Evolutionary conservation across 2,888 invertebrate genomes (phyloP), one percentile per base, ranked within the genome.

Genomic region (Helicoverpa assulta): DNA sequence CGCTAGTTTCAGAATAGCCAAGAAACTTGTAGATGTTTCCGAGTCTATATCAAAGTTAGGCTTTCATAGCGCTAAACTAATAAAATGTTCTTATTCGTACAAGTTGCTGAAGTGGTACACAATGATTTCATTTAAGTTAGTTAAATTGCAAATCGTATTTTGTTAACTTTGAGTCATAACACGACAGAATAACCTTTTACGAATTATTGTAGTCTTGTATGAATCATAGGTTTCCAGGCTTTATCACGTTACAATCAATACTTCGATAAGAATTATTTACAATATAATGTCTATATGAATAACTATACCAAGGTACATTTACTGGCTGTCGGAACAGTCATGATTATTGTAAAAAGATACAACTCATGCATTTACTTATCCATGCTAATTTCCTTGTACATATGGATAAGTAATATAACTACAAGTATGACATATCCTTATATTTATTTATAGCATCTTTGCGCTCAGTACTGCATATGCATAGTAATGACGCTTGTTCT

Each of bases 381-480:
- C 58, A 62, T 51, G 18, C 29, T 58, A 57, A 52, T 62, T 66
- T 67, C 67, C 61, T 73, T 78, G 73, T 59, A 47, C 19, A 73
- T 59, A 50, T 43, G 57, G 54, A 61, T 43, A 61, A 59, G 21
- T 21, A 33, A 37, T 29, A 51, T 59, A 50, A 40, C 52, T 52
- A 52, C 33, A 37, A 59, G 62, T 62, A 67, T 63, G 56, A 75
- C 59, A 67, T 75, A 75, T 75, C 75, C 68, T 67, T 63, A 67
- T 51, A 29, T 43, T 63, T 79, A 80, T 76, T 67, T 63, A 75
- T 75, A 63, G 58, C 52, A 5, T 7, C n/a, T 78, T 66, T 18
- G 59, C 54, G 37, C 50, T 57, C 47, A 54, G 43, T 51, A 54
- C 40, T 26, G 26, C 26, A 26, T 26, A 26, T 67, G 75, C 62